Evolutionary conservation across 2,797 vertebrate genomes (phyloP).

Genomic region (Tragopan temminckii): DNA sequence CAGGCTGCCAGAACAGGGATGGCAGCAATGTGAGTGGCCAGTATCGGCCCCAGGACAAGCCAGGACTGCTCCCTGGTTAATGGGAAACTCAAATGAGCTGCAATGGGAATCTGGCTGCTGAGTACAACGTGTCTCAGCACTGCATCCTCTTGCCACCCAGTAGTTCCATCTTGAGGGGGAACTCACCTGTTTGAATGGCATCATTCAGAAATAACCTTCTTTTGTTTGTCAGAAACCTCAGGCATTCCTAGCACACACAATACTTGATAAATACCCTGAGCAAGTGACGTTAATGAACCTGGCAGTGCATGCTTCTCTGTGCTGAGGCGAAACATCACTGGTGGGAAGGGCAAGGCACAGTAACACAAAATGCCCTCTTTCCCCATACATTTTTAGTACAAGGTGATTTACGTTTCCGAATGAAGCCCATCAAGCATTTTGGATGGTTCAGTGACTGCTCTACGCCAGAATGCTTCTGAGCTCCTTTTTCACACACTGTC

Average conservation of each 20-base stretch:
- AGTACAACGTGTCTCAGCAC: background rate
- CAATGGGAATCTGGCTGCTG: too few relatives aligned
- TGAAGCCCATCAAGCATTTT: conserved; percentile 7
- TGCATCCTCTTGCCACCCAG: background rate
- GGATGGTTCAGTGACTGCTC: conserved; percentile 12
- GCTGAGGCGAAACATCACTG: background rate
- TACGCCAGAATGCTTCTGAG: background rate
- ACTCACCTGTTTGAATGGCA: background rate
- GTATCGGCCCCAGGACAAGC: background rate
- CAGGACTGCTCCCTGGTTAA: background rate
- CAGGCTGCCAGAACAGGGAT: background rate
- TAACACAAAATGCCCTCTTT: background rate
- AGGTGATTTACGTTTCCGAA: conserved; percentile 2
- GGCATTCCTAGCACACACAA: background rate
- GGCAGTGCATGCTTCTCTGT: background rate
- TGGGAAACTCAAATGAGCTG: background rate
- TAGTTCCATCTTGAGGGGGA: background rate
- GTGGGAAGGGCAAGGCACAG: background rate
- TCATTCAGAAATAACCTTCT: background rate
- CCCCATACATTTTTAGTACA: background rate
- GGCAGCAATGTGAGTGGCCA: background rate
- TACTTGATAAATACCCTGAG: background rate
- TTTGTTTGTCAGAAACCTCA: conserved; percentile 1
- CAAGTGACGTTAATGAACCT: background rate
- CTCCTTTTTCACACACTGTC: conserved; percentile 29